phyloP scores from a whole-genome alignment of 2,113 vertebrate species.

The Ammospiza nelsoni region DNA sequence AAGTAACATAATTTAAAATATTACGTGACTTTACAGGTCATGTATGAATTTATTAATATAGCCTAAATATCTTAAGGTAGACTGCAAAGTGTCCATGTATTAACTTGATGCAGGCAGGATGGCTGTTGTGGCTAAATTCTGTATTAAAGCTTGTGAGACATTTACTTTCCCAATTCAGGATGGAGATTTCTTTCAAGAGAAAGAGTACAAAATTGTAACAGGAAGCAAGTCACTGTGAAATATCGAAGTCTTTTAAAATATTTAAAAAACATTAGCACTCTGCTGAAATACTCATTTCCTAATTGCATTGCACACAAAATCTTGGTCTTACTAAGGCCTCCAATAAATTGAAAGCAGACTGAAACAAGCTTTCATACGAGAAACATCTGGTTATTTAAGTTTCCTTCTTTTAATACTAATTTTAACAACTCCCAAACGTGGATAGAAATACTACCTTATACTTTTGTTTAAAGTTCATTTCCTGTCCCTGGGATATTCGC shows the following conservation, averaged over 20 bases:
- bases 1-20: not conserved
- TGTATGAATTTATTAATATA: not conserved
- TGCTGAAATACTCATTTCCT: constrained; percentile 69
- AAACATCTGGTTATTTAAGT: constrained; percentile 71
- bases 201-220: constrained; percentile 34
- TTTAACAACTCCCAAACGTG: constrained; percentile 75
- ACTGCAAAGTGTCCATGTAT: not conserved
- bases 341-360: constrained; percentile 66
- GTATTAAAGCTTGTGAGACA: not conserved
- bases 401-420: constrained; percentile 67
- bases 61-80: not conserved
- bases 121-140: not conserved
- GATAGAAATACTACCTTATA: constrained; percentile 73
- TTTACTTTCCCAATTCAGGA: not conserved
- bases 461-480: constrained; percentile 81
- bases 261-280: constrained; percentile 59
- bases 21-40: not conserved
- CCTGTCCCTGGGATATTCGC: constrained; percentile 77
- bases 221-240: constrained; percentile 48
- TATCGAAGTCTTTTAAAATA: constrained; percentile 46
- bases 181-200: constrained; percentile 25
- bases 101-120: not conserved
- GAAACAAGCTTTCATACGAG: constrained; percentile 55
- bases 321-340: constrained; percentile 41
- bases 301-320: constrained; percentile 34